Evolutionary conservation across 2,113 vertebrate species (phyloP).

Genomic region (Chloroceryle aenea): DNA sequence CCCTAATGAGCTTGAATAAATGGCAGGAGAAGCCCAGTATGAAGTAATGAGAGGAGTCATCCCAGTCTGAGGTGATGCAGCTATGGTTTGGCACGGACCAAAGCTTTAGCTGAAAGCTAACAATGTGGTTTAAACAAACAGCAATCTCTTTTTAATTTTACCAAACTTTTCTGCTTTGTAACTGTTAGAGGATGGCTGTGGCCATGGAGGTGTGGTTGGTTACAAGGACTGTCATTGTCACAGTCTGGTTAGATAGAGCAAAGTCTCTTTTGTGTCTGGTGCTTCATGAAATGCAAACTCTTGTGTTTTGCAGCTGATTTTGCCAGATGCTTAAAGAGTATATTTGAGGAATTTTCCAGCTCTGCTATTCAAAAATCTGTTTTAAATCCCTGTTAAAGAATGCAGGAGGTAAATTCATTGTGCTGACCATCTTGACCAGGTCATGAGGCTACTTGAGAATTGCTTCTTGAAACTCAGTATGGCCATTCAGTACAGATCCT

Average conservation of each 20-base stretch:
- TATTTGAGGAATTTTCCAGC: neutral
- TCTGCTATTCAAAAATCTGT: neutral
- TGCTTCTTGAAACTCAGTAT: neutral
- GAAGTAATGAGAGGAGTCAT: neutral
- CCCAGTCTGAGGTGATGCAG: rapidly evolving
- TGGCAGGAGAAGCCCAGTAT: neutral
- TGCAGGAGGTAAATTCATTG: neutral
- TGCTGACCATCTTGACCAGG: neutral
- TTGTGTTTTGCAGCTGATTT: neutral
- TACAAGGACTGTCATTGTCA: neutral
- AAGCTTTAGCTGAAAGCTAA: neutral
- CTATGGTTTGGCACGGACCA: neutral
- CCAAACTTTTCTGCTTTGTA: neutral
- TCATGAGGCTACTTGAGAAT: neutral
- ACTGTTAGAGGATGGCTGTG: neutral
- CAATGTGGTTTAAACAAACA: neutral
- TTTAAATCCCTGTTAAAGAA: neutral
- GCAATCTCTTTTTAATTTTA: neutral
- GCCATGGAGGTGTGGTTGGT: neutral
- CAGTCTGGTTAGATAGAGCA: neutral
- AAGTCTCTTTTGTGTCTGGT: neutral
- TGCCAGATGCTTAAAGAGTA: neutral
- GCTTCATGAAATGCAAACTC: neutral
- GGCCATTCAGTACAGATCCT: neutral
- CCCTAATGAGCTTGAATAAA: neutral